A percentile compares a stretch with the other conserved stretches of the same genome.
Evolutionary conservation across 2,113 vertebrate genomes (phyloP).

Genomic region (Procapra przewalskii): DNA sequence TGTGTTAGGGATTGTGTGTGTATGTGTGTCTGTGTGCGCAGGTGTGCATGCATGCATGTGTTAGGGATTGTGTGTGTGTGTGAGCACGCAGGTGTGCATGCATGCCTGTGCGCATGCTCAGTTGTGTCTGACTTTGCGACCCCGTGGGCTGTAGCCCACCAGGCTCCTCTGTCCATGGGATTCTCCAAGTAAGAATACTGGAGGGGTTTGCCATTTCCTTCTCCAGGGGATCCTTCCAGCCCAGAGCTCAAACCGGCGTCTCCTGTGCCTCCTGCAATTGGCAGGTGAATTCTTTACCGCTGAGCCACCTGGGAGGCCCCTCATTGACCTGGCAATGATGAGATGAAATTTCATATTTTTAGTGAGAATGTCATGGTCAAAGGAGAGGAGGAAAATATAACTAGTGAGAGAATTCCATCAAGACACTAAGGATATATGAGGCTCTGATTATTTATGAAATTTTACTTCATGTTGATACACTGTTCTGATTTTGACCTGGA

Average conservation of each 20-base stretch:
- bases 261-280: neutral
- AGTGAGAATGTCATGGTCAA: neutral
- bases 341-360: neutral
- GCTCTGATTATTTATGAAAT: neutral
- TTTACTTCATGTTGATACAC: neutral
- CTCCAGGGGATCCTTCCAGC: neutral
- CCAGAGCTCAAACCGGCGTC: neutral
- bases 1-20: neutral
- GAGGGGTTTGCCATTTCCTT: neutral
- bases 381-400: neutral
- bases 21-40: neutral
- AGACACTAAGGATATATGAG: neutral
- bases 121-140: accelerated
- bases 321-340: neutral
- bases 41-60: too few species aligned
- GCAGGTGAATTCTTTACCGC: neutral
- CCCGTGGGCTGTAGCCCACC: neutral
- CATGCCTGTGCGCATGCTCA: accelerated
- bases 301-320: neutral
- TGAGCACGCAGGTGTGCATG: accelerated
- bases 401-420: neutral
- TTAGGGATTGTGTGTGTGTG: too few species aligned
- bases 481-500: neutral
- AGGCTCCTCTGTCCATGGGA: neutral
- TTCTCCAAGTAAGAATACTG: neutral